phyloP scores from a whole-genome alignment of 1,140 invertebrate species.

The Papilio polyxenes region DNA sequence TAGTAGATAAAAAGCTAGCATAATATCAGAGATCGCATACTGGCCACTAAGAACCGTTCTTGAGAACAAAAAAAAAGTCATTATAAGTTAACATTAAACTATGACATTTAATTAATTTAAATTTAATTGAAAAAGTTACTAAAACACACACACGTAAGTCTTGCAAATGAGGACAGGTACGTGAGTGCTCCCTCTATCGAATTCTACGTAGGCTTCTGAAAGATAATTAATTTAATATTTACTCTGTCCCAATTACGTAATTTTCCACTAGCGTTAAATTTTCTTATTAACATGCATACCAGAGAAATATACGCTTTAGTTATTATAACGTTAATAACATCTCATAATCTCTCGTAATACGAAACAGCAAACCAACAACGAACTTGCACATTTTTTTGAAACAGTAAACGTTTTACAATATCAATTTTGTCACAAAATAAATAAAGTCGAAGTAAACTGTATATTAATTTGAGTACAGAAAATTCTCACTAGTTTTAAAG shows the following conservation, averaged over 20 bases:
- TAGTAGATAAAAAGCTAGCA: neutral
- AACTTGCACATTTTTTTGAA: no score
- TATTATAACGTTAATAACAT: neutral
- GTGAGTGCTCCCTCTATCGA: neutral
- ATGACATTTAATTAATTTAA: neutral
- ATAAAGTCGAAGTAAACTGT: neutral
- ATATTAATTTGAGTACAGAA: neutral
- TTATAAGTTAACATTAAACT: neutral
- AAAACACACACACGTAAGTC: neutral
- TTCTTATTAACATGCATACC: constrained; percentile 20
- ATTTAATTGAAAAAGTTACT: neutral
- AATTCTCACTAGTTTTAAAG: neutral
- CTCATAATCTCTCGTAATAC: neutral
- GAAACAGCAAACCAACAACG: neutral
- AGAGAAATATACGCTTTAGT: neutral
- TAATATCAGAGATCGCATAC: neutral
- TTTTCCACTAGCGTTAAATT: constrained; percentile 19
- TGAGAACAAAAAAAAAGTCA: neutral
- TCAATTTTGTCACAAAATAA: neutral
- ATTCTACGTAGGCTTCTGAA: constrained; percentile 3
- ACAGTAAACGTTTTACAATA: neutral
- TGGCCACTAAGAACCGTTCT: neutral
- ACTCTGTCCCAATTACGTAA: constrained; percentile 10
- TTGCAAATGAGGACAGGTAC: neutral
- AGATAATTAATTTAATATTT: constrained; percentile 28